Conservation (phyloP, 2,888 invertebrate species). For the Tetranychus piercei region DNA sequence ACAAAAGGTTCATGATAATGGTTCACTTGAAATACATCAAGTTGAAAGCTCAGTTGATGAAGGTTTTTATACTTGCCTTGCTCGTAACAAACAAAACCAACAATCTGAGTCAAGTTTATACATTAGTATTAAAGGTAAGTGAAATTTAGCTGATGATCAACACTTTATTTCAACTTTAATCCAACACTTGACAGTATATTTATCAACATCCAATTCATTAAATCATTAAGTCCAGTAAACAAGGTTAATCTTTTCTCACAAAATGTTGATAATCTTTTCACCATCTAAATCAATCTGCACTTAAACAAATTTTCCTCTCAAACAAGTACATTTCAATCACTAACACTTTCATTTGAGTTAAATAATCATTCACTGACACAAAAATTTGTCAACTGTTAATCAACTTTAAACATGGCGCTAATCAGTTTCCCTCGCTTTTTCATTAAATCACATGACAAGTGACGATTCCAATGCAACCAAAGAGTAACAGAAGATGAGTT, state of each 20-base stretch:
- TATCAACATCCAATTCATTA: neutral
- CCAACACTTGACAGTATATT: no score
- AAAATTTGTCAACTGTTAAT: neutral
- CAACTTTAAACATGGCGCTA: neutral
- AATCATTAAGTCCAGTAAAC: neutral
- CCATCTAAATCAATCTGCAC: no score
- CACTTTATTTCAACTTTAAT: no score
- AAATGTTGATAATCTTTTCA: no score
- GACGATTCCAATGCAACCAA: no score
- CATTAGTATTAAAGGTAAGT: constrained; percentile 13
- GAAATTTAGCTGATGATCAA: no score
- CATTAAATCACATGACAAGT: no score
- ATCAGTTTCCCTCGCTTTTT: neutral
- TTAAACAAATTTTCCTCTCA: no score
- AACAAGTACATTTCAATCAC: no score
- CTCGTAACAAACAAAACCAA: constrained; percentile 21
- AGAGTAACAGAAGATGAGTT: no score
- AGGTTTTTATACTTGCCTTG: constrained; percentile 34
- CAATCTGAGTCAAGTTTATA: constrained; percentile 5
- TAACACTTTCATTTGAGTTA: neutral
- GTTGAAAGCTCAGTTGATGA: constrained; percentile 32
- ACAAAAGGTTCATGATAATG: constrained; percentile 32
- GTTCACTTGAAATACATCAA: constrained; percentile 32
- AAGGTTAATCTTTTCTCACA: no score
- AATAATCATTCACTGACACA: neutral